Percentiles rank a stretch among this genome's conserved stretches.
Conservation (phyloP, 1,140 invertebrate species). For the Hylaeus anthracinus region DNA sequence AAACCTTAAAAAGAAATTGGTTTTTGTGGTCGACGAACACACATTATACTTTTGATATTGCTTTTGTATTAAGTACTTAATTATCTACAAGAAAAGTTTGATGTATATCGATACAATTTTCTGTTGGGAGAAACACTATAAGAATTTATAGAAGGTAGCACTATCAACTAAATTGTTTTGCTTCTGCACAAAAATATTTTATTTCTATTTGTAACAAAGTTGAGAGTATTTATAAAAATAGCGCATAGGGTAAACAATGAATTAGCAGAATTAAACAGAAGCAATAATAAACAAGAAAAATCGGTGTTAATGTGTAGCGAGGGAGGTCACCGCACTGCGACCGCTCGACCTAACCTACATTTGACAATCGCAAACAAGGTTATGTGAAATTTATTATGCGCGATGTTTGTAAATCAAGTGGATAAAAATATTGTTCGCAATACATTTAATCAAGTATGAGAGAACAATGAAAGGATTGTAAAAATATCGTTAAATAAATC, state of each 20-base stretch:
- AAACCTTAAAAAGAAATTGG: background rate
- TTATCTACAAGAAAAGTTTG: background rate
- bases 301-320: conserved; percentile 48
- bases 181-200: background rate
- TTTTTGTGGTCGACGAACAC: background rate
- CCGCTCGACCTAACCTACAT: conserved; percentile 73
- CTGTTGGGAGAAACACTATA: background rate
- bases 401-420: conserved; percentile 30
- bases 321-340: conserved; percentile 69
- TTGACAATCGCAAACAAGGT: conserved; percentile 66
- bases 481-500: conserved; percentile 26
- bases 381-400: conserved; percentile 54
- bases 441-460: conserved; percentile 5
- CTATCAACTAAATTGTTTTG: conserved; percentile 9
- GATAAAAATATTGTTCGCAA: background rate
- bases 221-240: background rate
- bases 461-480: background rate
- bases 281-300: conserved; percentile 43
- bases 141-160: background rate
- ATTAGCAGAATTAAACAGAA: conserved; percentile 19
- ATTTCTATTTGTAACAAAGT: background rate
- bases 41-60: background rate
- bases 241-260: conserved; percentile 14
- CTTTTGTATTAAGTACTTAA: background rate
- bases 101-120: background rate